phyloP scores from a whole-genome alignment of 2,113 vertebrate genomes.

The Myrmecophaga tridactyla region DNA sequence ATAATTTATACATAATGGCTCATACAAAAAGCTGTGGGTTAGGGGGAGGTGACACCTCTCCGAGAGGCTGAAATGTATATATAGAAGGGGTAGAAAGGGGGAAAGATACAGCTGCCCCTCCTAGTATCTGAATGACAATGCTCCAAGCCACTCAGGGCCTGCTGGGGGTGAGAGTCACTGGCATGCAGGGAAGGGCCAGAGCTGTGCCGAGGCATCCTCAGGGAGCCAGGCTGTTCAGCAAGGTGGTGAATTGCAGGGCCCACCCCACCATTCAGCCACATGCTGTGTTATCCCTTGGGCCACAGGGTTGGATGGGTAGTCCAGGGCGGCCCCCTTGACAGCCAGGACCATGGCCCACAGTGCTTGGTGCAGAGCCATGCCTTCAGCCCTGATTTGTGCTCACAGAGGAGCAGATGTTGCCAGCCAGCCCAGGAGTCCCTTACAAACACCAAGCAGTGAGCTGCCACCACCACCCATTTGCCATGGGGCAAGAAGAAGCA shows the following conservation, averaged over 20 bases:
- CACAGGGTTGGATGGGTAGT: constrained; percentile 89
- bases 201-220: no score
- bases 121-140: neutral
- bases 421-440: constrained; percentile 91
- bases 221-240: constrained; percentile 80
- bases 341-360: constrained; percentile 89
- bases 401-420: constrained; percentile 87
- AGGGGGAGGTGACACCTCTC: no score
- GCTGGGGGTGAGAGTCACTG: neutral
- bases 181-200: neutral
- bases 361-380: constrained; percentile 88
- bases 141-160: neutral
- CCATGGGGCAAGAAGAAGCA: constrained; percentile 90
- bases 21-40: constrained; percentile 59
- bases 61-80: no score
- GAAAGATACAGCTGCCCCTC: neutral
- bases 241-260: constrained; percentile 89
- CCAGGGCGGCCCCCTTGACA: constrained; percentile 91
- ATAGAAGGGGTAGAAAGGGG: neutral
- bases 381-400: constrained; percentile 88
- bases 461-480: constrained; percentile 91
- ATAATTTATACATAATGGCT: constrained; percentile 75
- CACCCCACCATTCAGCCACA: constrained; percentile 89
- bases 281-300: constrained; percentile 89
- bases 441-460: constrained; percentile 93